phyloP scores from a whole-genome alignment of 1,140 invertebrate species.

The Drosophila willistoni region DNA sequence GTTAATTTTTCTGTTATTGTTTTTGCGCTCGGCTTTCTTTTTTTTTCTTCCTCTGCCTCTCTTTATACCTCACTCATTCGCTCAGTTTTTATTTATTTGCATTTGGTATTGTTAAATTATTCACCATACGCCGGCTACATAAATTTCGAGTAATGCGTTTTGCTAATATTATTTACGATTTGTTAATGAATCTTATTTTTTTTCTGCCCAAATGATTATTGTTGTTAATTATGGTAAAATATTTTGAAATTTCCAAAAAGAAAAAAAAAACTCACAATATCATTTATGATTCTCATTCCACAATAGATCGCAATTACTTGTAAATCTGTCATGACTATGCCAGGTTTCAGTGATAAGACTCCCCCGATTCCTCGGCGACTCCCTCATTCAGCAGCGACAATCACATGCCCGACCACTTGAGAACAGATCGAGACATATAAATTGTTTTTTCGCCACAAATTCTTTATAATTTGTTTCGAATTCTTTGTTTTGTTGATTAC shows the following conservation, averaged over 20 bases:
- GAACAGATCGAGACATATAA: slow-evolving; percentile 61
- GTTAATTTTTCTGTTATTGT: slow-evolving; percentile 44
- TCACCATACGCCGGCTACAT: slow-evolving; percentile 37
- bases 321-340: slow-evolving; percentile 47
- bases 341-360: slow-evolving; percentile 42
- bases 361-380: background rate
- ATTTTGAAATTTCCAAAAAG: background rate
- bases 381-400: slow-evolving; percentile 23
- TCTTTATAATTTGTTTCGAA: background rate
- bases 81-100: slow-evolving; percentile 50
- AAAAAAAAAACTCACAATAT: slow-evolving; percentile 6
- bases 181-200: slow-evolving; percentile 49
- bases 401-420: slow-evolving; percentile 44
- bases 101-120: slow-evolving; percentile 50
- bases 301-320: slow-evolving; percentile 61
- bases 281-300: slow-evolving; percentile 31
- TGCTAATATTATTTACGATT: slow-evolving; percentile 56
- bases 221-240: slow-evolving; percentile 3
- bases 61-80: no score
- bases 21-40: slow-evolving; percentile 52
- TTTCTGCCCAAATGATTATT: background rate
- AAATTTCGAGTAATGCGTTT: slow-evolving; percentile 44
- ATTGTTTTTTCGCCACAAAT: slow-evolving; percentile 23
- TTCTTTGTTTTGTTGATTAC: slow-evolving; percentile 7
- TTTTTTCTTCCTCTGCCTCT: slow-evolving; percentile 7